These are phyloP conservation scores for Atrina japonica DNA, from an alignment of 2,888 invertebrate genomes.

Conservation along the genomic window DNA sequence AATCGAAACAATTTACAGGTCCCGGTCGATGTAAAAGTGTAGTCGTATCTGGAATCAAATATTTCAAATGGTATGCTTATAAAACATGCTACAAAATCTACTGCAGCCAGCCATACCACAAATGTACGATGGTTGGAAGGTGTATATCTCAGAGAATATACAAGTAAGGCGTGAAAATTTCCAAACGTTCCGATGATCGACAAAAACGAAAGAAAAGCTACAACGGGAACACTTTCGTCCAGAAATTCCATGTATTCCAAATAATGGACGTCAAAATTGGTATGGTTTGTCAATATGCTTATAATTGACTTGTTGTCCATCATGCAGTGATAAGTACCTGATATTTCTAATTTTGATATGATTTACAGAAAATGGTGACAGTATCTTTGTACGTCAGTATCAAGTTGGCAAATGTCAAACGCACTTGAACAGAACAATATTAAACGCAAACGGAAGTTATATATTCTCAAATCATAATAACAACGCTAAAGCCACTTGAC, in stretches of 20 bases:
- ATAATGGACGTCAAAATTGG: background rate
- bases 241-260: conserved; percentile 33
- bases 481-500: too few relatives aligned
- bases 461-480: too few relatives aligned
- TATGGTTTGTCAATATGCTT: too few relatives aligned
- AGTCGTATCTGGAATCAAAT: conserved; percentile 36
- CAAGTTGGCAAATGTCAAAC: too few relatives aligned
- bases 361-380: too few relatives aligned
- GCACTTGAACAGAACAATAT: too few relatives aligned
- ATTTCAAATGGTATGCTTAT: conserved; percentile 42
- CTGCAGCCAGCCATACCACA: conserved; percentile 30
- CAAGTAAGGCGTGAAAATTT: conserved; percentile 36
- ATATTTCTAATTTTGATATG: too few relatives aligned
- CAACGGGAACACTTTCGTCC: conserved; percentile 22
- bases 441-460: too few relatives aligned
- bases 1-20: conserved; percentile 38
- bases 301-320: too few relatives aligned
- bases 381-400: too few relatives aligned
- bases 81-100: conserved; percentile 34
- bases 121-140: conserved; percentile 40
- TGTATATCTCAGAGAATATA: conserved; percentile 35
- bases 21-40: conserved; percentile 30
- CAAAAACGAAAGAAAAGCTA: conserved; percentile 23
- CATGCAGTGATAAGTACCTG: too few relatives aligned
- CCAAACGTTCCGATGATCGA: conserved; percentile 37